Base-by-base conservation (phyloP, 2,888 invertebrate species). In the Tortrix viridana region DNA sequence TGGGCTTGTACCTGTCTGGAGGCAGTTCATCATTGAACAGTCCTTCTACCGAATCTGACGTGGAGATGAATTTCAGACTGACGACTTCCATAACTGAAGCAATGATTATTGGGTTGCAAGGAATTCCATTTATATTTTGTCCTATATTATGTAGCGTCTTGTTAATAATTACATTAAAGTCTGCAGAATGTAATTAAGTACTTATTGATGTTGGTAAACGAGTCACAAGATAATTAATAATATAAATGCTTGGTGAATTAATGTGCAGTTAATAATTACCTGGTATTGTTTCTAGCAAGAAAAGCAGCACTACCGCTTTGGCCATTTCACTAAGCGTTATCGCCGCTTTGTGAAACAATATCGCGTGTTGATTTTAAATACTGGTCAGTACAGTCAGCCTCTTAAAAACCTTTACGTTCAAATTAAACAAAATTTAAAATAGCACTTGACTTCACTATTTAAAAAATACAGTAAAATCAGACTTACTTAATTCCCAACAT, bases 281-380 rank as follows among this genome's bases (percentile, higher is more conserved):
- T 60, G 77, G 60, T 20, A 81, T 59, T 57, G 73, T 69, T 26
- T 82, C 81, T 57, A 82, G 67, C 48, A 82, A 60, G 59, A 82
- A 79, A 38, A 82, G 68, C 41, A 81, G 74, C 32, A 82, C 76
- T 9, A 72, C 65, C n/a, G 75, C 71, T 20, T 69, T 71, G 32
- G 72, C 69, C 79, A 79, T 79, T 53, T 56, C 65, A 48, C 26
- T 16, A 48, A 46, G 32, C 47, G 53, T 43, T 63, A 65, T 60
- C 53, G 38, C 9, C 43, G 54, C 46, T 56, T 46, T 16, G 32
- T 41, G 20, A 38, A 9, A 18, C 23, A 44, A 37, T 26, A 65
- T 58, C 52, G 60, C 46, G 9, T 67, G 63, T 67, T 65, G 62
- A 55, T n/a, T 44, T 65, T 60, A 44, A 9, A 38, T 32, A 22